These are phyloP conservation scores for Loripinus fragilis DNA, from an alignment of 2,888 invertebrate genomes.

Conservation along the genomic window DNA sequence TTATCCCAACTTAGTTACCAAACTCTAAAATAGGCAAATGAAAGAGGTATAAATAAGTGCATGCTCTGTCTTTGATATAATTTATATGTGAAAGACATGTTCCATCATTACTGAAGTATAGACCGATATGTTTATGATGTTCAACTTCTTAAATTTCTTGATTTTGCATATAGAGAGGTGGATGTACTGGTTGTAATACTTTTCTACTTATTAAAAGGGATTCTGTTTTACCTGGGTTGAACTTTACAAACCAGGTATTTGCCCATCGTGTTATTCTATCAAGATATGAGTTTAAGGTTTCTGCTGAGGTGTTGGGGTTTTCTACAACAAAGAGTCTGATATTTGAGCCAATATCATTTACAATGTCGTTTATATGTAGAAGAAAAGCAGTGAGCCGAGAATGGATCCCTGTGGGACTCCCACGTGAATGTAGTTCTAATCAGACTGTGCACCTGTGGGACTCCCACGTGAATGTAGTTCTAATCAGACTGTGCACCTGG, in stretches of 20 bases:
- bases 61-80: conserved; percentile 13
- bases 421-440: too few species aligned
- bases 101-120: too few species aligned
- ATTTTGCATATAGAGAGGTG: too few species aligned
- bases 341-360: too few species aligned
- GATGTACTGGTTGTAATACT: not conserved
- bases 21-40: not conserved
- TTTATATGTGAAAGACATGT: conserved; percentile 23
- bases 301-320: not conserved
- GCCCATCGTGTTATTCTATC: conserved; percentile 23
- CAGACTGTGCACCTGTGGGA: too few species aligned
- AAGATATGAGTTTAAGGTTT: conserved; percentile 1
- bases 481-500: too few species aligned
- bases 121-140: conserved; percentile 22
- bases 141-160: conserved; percentile 10
- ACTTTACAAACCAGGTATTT: conserved; percentile 23
- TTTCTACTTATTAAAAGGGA: not conserved
- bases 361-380: too few species aligned
- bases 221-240: conserved; percentile 33
- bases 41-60: conserved; percentile 20
- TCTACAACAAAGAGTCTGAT: conserved; percentile 4
- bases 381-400: too few species aligned
- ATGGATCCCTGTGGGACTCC: too few species aligned
- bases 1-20: not conserved
- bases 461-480: too few species aligned